Conservation (phyloP, 2,797 vertebrate genomes). For the Lacerta viridis region DNA sequence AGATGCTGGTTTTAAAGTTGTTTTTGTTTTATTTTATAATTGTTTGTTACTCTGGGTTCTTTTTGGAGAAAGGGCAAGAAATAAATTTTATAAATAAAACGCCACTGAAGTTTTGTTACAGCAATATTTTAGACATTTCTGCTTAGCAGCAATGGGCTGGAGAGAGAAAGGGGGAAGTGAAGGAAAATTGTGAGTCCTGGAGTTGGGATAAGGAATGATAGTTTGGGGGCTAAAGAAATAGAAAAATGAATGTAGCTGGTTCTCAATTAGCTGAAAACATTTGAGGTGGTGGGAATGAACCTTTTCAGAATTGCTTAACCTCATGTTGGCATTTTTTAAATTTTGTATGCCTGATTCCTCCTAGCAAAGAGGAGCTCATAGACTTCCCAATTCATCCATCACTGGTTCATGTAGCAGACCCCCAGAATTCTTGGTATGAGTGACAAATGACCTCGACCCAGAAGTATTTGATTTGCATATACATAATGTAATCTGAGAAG, state of each 20-base stretch:
- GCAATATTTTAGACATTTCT: background rate
- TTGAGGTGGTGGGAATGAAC: background rate
- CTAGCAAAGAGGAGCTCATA: constrained; percentile 31
- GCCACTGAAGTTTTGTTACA: background rate
- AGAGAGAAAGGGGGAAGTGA: background rate
- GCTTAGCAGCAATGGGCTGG: background rate
- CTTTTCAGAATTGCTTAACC: background rate
- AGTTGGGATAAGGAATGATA: background rate
- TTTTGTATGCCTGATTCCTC: background rate
- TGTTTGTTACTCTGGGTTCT: too few relatives aligned
- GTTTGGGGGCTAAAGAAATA: fast-evolving
- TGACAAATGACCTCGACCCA: constrained; percentile 68
- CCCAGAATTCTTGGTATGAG: constrained; percentile 43
- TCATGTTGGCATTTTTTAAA: background rate
- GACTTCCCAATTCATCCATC: background rate
- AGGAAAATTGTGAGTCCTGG: background rate
- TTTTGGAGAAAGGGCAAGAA: too few relatives aligned
- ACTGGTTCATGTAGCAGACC: constrained; percentile 45
- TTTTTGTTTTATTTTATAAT: background rate
- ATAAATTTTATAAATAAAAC: too few relatives aligned
- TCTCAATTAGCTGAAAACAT: background rate
- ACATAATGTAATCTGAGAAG: constrained; percentile 69
- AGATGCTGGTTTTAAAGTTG: background rate
- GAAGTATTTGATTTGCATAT: constrained; percentile 65
- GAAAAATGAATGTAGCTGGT: background rate